Evolutionary conservation across 2,797 vertebrate species (phyloP).

Genomic region (Florisuga fusca): DNA sequence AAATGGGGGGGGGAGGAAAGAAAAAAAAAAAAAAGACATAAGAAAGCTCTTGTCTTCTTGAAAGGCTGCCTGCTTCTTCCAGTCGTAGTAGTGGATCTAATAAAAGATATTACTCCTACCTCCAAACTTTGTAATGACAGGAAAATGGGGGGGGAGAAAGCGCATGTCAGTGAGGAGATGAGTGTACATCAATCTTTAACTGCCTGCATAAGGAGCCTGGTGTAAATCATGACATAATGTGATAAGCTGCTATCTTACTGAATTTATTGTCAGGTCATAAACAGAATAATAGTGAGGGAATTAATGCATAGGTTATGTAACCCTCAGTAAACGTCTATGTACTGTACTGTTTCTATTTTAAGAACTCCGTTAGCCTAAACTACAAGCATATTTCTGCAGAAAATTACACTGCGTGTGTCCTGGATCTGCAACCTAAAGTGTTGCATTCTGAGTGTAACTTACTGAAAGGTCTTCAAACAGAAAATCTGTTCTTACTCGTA

Average conservation of each 20-base stretch:
- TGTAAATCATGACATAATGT: neutral
- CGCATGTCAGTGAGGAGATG: neutral
- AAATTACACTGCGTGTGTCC: neutral
- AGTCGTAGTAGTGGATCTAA: neutral
- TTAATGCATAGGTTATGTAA: slow-evolving; percentile 31
- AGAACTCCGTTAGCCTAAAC: neutral
- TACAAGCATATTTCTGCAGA: neutral
- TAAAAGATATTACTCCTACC: neutral
- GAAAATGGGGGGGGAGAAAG: neutral
- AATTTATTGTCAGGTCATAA: neutral
- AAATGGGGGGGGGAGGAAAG: neutral
- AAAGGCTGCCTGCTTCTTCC: neutral
- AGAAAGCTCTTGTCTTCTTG: neutral
- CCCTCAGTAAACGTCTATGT: neutral
- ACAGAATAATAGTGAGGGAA: neutral
- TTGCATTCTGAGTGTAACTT: neutral
- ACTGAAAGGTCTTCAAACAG: neutral
- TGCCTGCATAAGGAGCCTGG: neutral
- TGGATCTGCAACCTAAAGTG: neutral
- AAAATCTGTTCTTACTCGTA: neutral
- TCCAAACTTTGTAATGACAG: neutral
- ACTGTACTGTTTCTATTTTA: slow-evolving; percentile 11
- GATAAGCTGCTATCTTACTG: neutral
- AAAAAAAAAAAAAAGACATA: neutral
- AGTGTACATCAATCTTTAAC: neutral